Evolutionary conservation across 2,888 invertebrate species (phyloP).

Genomic region (Volucella inanis): DNA sequence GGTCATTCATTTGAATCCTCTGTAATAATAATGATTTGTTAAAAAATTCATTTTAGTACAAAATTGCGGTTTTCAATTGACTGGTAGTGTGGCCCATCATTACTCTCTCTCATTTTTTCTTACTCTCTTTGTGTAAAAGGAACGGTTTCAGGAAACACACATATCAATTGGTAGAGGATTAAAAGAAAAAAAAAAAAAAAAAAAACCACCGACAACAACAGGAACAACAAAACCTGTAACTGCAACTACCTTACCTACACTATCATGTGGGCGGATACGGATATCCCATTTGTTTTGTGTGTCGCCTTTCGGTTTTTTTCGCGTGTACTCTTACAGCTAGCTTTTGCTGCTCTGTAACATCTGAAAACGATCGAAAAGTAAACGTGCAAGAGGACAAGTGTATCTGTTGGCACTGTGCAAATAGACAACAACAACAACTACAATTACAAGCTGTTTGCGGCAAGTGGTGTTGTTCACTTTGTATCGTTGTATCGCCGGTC

Average conservation of each 20-base stretch:
- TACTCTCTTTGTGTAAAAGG: background rate
- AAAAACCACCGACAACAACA: no score
- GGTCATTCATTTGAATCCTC: constrained; percentile 65
- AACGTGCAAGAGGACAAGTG: constrained; percentile 10
- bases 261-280: constrained; percentile 20
- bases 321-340: constrained; percentile 39
- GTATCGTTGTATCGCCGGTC: constrained; percentile 22
- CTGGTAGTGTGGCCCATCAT: constrained; percentile 36
- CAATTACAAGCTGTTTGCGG: constrained; percentile 43
- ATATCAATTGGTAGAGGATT: constrained; percentile 33
- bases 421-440: constrained; percentile 30
- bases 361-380: constrained; percentile 22
- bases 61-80: constrained; percentile 49
- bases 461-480: constrained; percentile 40
- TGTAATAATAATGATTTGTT: constrained; percentile 60
- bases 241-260: background rate
- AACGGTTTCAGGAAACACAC: constrained; percentile 54
- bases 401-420: constrained; percentile 46
- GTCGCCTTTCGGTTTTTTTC: constrained; percentile 53
- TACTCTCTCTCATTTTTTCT: no score
- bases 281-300: constrained; percentile 51
- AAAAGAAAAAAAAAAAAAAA: no score
- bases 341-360: constrained; percentile 23
- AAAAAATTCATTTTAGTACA: constrained; percentile 58
- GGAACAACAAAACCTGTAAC: background rate